phyloP scores from a whole-genome alignment of 2,888 invertebrate species.

The Ceramica pisi region DNA sequence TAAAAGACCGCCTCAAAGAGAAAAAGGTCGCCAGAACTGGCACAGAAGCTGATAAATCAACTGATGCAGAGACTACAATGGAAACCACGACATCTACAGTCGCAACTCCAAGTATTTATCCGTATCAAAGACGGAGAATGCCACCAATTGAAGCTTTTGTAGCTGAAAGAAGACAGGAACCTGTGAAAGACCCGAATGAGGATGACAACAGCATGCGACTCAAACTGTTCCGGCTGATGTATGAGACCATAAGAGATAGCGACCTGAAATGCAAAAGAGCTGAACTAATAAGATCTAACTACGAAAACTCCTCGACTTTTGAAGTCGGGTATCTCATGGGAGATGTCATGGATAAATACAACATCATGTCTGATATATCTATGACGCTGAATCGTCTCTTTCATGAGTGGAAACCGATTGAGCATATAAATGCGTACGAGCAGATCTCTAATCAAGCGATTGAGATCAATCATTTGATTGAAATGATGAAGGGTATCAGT shows the following conservation, averaged over 20 bases:
- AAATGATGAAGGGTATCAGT: constrained; percentile 69
- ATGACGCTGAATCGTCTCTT: constrained; percentile 73
- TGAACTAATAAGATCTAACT: constrained; percentile 75
- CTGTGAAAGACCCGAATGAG: neutral
- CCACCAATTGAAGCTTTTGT: constrained; percentile 23
- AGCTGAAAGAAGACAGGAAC: constrained; percentile 2
- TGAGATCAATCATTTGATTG: constrained; percentile 78
- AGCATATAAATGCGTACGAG: constrained; percentile 85
- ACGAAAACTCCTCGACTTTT: constrained; percentile 75
- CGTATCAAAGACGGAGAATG: neutral
- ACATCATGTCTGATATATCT: constrained; percentile 76
- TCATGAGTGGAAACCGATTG: constrained; percentile 80
- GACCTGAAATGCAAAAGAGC: constrained; percentile 80
- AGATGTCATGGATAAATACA: constrained; percentile 78
- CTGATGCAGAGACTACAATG: neutral
- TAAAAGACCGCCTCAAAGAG: constrained; percentile 8
- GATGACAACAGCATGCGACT: constrained; percentile 80
- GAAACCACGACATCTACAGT: fast-evolving
- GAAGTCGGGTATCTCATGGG: constrained; percentile 80
- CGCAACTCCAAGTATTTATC: neutral
- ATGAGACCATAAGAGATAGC: constrained; percentile 81
- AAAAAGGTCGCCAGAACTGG: neutral
- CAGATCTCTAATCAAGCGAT: constrained; percentile 82
- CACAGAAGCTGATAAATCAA: neutral
- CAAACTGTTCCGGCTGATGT: constrained; percentile 83